Evolutionary conservation across 2,888 invertebrate species (phyloP).

Genomic region (Halictus ligatus): DNA sequence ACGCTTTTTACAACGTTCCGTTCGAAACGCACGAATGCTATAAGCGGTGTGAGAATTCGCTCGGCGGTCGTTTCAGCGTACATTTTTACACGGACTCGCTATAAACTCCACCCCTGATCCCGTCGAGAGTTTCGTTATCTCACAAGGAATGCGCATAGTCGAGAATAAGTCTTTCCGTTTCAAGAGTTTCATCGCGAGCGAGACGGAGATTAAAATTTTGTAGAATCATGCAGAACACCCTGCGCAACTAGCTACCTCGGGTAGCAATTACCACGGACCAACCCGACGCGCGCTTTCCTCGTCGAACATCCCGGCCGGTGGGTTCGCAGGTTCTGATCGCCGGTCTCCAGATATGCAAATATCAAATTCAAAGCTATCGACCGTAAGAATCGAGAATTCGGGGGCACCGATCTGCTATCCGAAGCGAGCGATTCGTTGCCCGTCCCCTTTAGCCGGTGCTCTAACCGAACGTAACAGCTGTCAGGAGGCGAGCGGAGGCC

Average conservation of each 20-base stretch:
- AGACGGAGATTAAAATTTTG: not conserved
- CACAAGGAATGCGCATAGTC: too few relatives aligned
- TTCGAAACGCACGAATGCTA: not conserved
- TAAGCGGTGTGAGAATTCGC: too few relatives aligned
- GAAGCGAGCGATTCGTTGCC: not conserved
- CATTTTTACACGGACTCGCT: not conserved
- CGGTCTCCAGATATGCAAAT: conserved; percentile 1
- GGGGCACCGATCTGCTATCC: not conserved
- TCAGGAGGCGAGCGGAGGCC: not conserved
- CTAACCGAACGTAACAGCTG: conserved; percentile 14
- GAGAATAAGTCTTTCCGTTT: too few relatives aligned
- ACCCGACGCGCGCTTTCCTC: not conserved
- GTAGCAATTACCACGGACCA: not conserved
- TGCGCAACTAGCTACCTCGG: not conserved
- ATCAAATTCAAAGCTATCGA: not conserved
- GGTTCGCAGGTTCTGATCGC: not conserved
- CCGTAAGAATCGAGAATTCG: conserved; percentile 6
- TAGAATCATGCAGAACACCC: not conserved
- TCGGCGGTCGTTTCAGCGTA: not conserved
- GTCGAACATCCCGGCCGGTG: not conserved
- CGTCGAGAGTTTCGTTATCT: not conserved
- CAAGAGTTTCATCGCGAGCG: too few relatives aligned
- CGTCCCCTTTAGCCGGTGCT: not conserved
- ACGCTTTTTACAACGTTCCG: not conserved
- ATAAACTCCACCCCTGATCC: not conserved